Conservation (phyloP, 2,888 invertebrate genomes). For the Ophonus ardosiacus region DNA sequence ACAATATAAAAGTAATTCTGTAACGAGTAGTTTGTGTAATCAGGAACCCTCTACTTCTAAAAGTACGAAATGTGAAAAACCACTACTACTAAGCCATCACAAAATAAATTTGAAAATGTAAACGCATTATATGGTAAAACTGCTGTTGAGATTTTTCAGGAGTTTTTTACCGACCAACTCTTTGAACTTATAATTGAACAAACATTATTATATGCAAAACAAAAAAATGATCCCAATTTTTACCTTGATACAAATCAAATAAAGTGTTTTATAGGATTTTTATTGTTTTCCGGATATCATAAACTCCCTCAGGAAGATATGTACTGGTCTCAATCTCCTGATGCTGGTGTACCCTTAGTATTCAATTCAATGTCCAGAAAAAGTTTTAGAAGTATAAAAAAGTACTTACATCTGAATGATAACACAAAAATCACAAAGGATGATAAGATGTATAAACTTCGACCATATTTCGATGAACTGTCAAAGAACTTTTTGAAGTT, state of each 20-base stretch:
- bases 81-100: too few species aligned
- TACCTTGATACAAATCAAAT: background rate
- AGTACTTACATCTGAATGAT: background rate
- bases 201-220: too few species aligned
- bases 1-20: background rate
- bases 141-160: too few species aligned
- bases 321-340: slow-evolving; percentile 10
- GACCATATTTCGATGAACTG: background rate
- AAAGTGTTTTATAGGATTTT: slow-evolving; percentile 9
- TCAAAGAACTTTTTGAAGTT: background rate
- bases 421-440: background rate
- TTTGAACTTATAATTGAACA: too few species aligned
- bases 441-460: slow-evolving; percentile 1
- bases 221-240: too few species aligned
- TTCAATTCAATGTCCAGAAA: slow-evolving; percentile 8
- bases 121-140: too few species aligned
- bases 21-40: background rate
- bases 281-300: background rate
- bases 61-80: background rate
- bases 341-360: slow-evolving; percentile 1
- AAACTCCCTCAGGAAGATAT: background rate
- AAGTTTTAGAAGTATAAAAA: background rate
- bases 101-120: too few species aligned
- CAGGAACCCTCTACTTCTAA: background rate
- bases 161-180: too few species aligned